Percentiles rank a stretch among this genome's conserved stretches.
phyloP scores from a whole-genome alignment of 2,888 invertebrate species.

The Heliconius charithonia region DNA sequence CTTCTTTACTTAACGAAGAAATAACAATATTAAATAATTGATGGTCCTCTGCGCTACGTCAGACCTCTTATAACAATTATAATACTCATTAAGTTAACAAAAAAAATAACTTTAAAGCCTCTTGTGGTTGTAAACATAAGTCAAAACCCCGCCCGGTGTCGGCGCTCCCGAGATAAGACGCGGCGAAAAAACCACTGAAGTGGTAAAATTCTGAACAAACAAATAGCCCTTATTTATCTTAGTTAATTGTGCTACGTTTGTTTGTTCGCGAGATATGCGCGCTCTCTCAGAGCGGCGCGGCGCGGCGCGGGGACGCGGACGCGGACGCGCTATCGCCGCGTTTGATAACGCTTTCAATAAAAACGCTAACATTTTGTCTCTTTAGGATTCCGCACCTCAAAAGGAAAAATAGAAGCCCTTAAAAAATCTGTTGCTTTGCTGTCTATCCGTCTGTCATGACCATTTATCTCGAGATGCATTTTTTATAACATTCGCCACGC shows the following conservation, averaged over 20 bases:
- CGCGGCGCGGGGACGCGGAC: not conserved
- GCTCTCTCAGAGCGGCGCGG: not conserved
- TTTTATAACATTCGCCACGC: too few relatives aligned
- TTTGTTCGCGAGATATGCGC: conserved; percentile 24
- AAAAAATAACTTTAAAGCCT: not conserved
- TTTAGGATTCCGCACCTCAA: not conserved
- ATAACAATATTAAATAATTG: too few relatives aligned
- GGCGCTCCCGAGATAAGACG: conserved; percentile 18
- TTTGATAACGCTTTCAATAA: conserved; percentile 14
- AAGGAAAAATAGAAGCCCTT: not conserved
- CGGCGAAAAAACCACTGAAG: conserved; percentile 30
- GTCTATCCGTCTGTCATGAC: not conserved
- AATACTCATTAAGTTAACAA: conserved; percentile 1
- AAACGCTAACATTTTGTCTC: not conserved
- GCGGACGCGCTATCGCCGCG: not conserved
- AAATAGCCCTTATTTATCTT: conserved; percentile 41
- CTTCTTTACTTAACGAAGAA: too few relatives aligned
- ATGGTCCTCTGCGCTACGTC: too few relatives aligned
- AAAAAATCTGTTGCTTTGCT: too few relatives aligned
- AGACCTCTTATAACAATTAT: not conserved
- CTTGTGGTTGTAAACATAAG: conserved; percentile 6
- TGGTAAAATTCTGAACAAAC: conserved; percentile 29
- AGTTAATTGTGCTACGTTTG: conserved; percentile 41
- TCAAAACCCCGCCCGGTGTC: not conserved
- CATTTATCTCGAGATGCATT: not conserved